phyloP scores from a whole-genome alignment of 2,888 invertebrate species.

The Odontocolon sp. region DNA sequence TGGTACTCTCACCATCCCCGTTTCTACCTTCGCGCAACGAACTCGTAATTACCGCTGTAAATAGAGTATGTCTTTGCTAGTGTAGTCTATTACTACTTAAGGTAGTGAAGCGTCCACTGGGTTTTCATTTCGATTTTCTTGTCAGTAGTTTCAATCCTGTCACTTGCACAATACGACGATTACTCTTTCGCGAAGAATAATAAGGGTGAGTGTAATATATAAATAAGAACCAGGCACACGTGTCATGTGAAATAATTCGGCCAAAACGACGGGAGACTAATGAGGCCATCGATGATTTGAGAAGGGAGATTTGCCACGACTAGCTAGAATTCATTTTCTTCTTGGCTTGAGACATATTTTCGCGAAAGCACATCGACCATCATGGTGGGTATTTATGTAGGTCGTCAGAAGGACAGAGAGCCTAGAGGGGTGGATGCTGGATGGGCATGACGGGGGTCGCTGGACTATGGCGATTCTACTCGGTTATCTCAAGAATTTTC shows the following conservation, averaged over 20 bases:
- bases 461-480: constrained; percentile 23
- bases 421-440: too few species aligned
- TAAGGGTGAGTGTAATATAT: not conserved
- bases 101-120: constrained; percentile 3
- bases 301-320: constrained; percentile 21
- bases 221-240: not conserved
- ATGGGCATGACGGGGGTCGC: too few species aligned
- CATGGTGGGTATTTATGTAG: constrained; percentile 44
- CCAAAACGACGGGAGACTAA: constrained; percentile 6
- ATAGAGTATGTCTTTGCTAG: constrained; percentile 61
- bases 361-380: constrained; percentile 10
- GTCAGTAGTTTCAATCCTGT: constrained; percentile 10
- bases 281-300: constrained; percentile 23
- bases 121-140: constrained; percentile 48
- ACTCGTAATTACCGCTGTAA: constrained; percentile 76
- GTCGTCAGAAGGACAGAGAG: constrained; percentile 18
- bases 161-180: constrained; percentile 9
- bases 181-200: too few species aligned
- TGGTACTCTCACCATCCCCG: constrained; percentile 15
- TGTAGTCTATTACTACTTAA: constrained; percentile 21
- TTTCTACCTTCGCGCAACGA: constrained; percentile 40
- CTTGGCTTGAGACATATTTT: constrained; percentile 47
- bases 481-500: constrained; percentile 57
- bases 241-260: constrained; percentile 13
- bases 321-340: constrained; percentile 47